Base-by-base conservation (phyloP, 1,140 invertebrate genomes). In the Portunus trituberculatus region DNA sequence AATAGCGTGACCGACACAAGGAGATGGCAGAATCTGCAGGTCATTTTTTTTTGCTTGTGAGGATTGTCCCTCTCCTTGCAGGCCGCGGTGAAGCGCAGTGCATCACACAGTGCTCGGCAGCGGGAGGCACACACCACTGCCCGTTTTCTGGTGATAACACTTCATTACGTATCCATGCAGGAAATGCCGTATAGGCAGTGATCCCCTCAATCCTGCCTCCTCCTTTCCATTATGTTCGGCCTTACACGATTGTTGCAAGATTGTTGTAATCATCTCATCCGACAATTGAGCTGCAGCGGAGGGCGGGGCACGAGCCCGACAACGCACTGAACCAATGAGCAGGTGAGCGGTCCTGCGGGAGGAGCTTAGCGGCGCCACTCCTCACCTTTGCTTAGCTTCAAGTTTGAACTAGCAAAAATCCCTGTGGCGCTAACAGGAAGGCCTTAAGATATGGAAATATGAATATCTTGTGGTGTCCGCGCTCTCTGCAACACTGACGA, bases 211-310 rank as follows among this genome's bases (percentile, higher is more conserved):
- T 76, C 20, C n/a, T 25, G n/a, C n/a, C 20, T 25, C 20, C n/a
- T n/a, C 67, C 67, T 76, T n/a, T 25, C 67, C 67, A n/a, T n/a
- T n/a, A 76, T n/a, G n/a, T 76, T 32, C 48, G 76, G 46, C 83
- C 87, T 93, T 87, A 93, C 67, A 93, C 83, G 87, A 86, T 45
- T 88, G 16, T 83, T 93, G 39, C 52, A 91, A 88, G 46, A 93
- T 93, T 93, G 92, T 52, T 29, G 12, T 93, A 93, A 88, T 93
- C 31, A 32, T 31, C 83, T 83, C 83, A 87, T 59, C 83, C 84
- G 92, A 93, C 92, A 93, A 88, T 93, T 87, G 48, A 59, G 84
- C 29, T 25, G 45, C n/a, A 29, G 46, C 16, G 87, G 92, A 46
- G 32, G 48, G 48, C 83, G 32, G 82, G 83, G 59, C 31, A 28